These are phyloP conservation scores for Serinus canaria DNA, from an alignment of 2,113 vertebrate genomes.

Conservation along the genomic window DNA sequence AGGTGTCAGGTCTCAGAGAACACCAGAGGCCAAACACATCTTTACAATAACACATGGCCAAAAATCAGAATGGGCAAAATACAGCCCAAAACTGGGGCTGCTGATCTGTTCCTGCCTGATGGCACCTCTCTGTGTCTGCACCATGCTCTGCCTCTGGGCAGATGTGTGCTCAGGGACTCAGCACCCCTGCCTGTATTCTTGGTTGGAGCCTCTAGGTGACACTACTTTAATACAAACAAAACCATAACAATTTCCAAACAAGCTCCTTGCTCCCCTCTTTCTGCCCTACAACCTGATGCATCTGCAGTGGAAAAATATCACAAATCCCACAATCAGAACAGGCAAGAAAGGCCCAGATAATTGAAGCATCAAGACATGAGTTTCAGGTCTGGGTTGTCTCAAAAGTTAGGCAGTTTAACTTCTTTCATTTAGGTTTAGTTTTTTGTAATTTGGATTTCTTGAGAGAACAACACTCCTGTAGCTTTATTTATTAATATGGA, in stretches of 20 bases:
- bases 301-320: background rate
- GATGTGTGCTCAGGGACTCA: background rate
- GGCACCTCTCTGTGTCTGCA: background rate
- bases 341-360: background rate
- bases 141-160: background rate
- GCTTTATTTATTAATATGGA: background rate
- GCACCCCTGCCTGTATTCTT: conserved; percentile 37
- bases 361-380: background rate
- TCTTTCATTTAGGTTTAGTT: background rate
- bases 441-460: background rate
- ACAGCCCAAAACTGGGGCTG: background rate
- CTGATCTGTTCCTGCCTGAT: background rate
- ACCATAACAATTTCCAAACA: background rate
- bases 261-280: background rate
- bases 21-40: background rate
- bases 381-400: background rate
- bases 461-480: background rate
- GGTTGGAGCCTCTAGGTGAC: conserved; percentile 47
- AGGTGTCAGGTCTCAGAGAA: background rate
- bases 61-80: background rate
- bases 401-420: background rate
- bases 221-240: conserved; percentile 47
- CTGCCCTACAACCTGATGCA: background rate
- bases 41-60: background rate
- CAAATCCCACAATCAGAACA: background rate